These are phyloP conservation scores for Hozukius guyotensis DNA, from an alignment of 2,797 vertebrate genomes.

Conservation along the genomic window DNA sequence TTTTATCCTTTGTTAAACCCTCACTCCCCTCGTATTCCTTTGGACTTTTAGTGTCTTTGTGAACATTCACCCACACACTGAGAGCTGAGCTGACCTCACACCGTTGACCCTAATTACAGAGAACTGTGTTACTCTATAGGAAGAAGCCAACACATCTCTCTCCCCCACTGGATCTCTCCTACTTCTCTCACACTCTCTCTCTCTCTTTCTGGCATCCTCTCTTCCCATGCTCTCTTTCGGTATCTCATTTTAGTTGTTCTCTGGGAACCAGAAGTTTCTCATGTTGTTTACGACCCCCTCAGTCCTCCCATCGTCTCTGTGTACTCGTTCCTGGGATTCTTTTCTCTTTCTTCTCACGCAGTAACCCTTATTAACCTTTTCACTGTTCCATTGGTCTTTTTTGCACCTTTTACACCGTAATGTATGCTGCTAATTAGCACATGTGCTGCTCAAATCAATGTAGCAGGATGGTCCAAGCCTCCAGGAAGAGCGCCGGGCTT, in stretches of 20 bases:
- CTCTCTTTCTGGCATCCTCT: not conserved
- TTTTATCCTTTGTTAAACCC: constrained; percentile 11
- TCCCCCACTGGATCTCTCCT: constrained; percentile 1
- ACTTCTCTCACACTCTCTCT: not conserved
- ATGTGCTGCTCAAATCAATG: not conserved
- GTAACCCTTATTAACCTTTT: not conserved
- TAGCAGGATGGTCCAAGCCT: no score
- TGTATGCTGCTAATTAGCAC: not conserved
- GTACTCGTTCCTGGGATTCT: not conserved
- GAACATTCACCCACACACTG: constrained; percentile 37
- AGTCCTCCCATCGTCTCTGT: not conserved
- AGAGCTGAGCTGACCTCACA: constrained; percentile 44
- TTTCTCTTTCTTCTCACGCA: not conserved
- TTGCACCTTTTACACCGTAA: not conserved
- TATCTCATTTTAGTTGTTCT: not conserved
- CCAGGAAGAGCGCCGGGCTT: no score
- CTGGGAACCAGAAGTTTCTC: constrained; percentile 1
- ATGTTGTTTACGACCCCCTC: not conserved
- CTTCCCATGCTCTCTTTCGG: not conserved
- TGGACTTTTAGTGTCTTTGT: constrained; percentile 5
- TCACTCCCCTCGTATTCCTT: not conserved
- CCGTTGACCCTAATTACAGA: constrained; percentile 57
- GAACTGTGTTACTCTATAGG: constrained; percentile 27
- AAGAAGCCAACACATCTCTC: constrained; percentile 13
- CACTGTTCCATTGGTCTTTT: not conserved